Percentiles rank a stretch among this genome's conserved stretches.
These are phyloP conservation scores for Leucophora obtusa DNA, from an alignment of 2,888 invertebrate species.

Conservation along the genomic window DNA sequence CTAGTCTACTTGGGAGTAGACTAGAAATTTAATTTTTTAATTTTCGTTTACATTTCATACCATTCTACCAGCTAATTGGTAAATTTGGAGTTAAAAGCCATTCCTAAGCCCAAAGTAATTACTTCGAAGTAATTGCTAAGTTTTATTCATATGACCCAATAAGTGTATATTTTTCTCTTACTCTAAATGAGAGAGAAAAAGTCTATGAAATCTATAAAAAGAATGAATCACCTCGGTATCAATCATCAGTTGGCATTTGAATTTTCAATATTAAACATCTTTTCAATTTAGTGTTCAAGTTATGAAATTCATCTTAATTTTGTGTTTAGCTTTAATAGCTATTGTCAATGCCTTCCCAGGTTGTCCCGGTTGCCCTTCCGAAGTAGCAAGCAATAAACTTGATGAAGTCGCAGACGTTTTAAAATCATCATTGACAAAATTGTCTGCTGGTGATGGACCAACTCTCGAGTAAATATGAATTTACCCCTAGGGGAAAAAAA, in stretches of 20 bases:
- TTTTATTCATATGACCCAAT: no score
- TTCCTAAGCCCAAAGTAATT: no score
- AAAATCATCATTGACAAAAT: conserved; percentile 34
- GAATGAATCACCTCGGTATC: neutral
- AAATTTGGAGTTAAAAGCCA: no score
- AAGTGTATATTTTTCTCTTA: neutral
- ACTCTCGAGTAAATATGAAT: conserved; percentile 41
- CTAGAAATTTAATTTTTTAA: no score
- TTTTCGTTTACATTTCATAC: no score
- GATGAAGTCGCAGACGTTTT: conserved; percentile 26
- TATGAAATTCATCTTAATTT: conserved; percentile 49
- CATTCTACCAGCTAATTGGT: no score
- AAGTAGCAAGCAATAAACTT: conserved; percentile 4
- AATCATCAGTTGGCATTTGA: conserved; percentile 23
- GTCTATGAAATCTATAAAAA: conserved; percentile 20
- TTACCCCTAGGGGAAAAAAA: neutral
- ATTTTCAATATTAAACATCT: neutral
- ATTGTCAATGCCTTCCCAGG: neutral
- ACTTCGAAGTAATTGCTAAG: no score
- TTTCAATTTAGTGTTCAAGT: neutral
- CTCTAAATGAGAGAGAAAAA: neutral
- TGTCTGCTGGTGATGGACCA: conserved; percentile 45
- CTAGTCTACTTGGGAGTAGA: no score
- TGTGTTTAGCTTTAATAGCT: conserved; percentile 36
- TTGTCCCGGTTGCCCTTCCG: conserved; percentile 24